These are phyloP conservation scores for Mesitornis unicolor DNA, from an alignment of 2,113 vertebrate genomes.

Conservation along the genomic window DNA sequence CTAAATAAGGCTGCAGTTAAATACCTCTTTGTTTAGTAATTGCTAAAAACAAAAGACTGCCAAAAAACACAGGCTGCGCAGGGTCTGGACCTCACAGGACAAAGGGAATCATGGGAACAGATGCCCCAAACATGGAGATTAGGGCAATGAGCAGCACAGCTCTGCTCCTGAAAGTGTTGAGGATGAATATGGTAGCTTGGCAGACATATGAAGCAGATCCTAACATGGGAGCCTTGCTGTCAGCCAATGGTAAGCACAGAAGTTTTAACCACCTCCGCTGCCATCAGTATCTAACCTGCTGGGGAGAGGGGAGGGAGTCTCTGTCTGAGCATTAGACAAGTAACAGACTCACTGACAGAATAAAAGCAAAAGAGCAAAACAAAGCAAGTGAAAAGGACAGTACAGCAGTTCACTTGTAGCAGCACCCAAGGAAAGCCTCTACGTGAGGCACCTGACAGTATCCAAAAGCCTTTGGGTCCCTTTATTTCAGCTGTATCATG, in stretches of 20 bases:
- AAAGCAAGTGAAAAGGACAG: not conserved
- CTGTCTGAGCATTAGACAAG: not conserved
- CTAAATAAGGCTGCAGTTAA: constrained; percentile 23
- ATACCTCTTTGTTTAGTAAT: constrained; percentile 14
- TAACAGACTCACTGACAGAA: not conserved
- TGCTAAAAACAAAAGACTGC: constrained; percentile 29
- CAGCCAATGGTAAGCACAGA: not conserved
- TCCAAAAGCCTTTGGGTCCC: not conserved
- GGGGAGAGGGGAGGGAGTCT: not conserved
- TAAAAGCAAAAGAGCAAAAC: not conserved
- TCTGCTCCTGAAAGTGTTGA: not conserved
- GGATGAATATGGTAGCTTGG: not conserved
- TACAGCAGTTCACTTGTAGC: not conserved
- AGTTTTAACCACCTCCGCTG: constrained; percentile 13
- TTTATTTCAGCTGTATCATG: not conserved
- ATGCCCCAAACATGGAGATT: not conserved
- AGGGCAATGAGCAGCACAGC: not conserved
- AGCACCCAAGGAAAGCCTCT: not conserved
- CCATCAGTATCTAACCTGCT: constrained; percentile 24
- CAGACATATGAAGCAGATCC: not conserved
- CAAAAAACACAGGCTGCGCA: not conserved
- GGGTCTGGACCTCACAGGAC: not conserved
- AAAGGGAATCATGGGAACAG: not conserved
- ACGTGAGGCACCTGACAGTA: not conserved
- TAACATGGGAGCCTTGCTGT: not conserved